Conservation (phyloP, 2,797 vertebrate genomes). For the Pempheris klunzingeri region DNA sequence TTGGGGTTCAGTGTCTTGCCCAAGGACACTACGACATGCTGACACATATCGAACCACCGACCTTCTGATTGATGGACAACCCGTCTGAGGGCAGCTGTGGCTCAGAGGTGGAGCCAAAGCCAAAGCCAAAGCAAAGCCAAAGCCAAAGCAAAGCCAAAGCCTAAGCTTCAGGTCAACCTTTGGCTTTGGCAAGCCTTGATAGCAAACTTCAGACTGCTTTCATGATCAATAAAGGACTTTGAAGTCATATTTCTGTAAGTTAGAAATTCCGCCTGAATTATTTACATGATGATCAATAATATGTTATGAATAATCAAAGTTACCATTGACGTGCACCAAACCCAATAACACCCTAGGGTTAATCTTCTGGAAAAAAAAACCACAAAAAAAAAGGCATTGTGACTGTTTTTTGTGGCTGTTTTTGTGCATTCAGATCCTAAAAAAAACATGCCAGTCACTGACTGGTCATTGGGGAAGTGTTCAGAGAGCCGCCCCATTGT, state of each 20-base stretch:
- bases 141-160: no score
- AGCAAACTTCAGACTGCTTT: constrained; percentile 20
- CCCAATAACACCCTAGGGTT: background rate
- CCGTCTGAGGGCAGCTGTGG: no score
- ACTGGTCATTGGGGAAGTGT: background rate
- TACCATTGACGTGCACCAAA: background rate
- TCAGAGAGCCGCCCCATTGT: constrained; percentile 39
- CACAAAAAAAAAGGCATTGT: background rate
- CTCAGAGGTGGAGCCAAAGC: no score
- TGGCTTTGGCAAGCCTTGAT: no score
- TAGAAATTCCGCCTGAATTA: constrained; percentile 40
- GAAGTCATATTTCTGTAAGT: constrained; percentile 34
- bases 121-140: no score
- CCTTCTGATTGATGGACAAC: no score
- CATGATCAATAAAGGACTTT: constrained; percentile 48
- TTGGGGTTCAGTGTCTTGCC: no score
- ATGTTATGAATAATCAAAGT: constrained; percentile 22
- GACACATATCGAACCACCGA: no score
- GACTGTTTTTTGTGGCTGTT: background rate
- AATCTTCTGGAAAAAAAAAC: background rate
- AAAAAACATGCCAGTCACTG: background rate
- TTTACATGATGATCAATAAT: constrained; percentile 48
- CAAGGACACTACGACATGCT: no score
- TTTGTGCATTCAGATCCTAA: background rate
- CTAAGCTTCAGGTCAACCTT: no score